Evolutionary conservation across 2,888 invertebrate genomes (phyloP).

Genomic region (Chirona hameri): DNA sequence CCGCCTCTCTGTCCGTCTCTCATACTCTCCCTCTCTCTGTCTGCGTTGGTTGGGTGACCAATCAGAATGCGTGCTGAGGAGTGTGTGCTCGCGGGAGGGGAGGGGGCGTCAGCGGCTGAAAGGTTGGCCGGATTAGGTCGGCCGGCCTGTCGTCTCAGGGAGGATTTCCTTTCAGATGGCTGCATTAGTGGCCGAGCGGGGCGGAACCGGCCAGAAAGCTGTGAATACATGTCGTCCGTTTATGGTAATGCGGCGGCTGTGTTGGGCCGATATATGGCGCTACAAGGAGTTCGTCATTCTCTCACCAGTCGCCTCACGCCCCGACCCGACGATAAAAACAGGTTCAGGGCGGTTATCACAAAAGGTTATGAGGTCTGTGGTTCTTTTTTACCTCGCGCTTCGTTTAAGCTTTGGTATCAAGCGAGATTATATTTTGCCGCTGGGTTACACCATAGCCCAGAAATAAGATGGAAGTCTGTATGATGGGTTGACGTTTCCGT

Average conservation of each 20-base stretch:
- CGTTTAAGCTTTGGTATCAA: neutral
- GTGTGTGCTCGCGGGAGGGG: neutral
- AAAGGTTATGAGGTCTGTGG: neutral
- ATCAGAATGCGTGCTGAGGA: neutral
- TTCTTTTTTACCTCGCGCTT: neutral
- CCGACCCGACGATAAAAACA: neutral
- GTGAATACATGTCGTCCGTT: neutral
- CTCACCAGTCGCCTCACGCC: neutral
- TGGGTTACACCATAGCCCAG: neutral
- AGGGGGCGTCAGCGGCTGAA: neutral
- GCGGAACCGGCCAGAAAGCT: neutral
- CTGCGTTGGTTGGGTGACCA: neutral
- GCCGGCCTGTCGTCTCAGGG: neutral
- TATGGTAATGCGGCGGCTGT: neutral
- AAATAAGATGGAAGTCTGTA: neutral
- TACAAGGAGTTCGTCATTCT: neutral
- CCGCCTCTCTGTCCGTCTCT: neutral
- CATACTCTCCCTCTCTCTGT: neutral
- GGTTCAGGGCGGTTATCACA: neutral
- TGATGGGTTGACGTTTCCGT: too few species aligned
- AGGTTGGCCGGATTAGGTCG: neutral
- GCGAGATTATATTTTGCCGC: neutral
- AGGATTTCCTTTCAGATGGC: neutral
- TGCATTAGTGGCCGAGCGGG: conserved; percentile 1
- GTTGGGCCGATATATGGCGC: neutral